phyloP scores from a whole-genome alignment of 1,140 invertebrate genomes.

The Drosophila subobscura region DNA sequence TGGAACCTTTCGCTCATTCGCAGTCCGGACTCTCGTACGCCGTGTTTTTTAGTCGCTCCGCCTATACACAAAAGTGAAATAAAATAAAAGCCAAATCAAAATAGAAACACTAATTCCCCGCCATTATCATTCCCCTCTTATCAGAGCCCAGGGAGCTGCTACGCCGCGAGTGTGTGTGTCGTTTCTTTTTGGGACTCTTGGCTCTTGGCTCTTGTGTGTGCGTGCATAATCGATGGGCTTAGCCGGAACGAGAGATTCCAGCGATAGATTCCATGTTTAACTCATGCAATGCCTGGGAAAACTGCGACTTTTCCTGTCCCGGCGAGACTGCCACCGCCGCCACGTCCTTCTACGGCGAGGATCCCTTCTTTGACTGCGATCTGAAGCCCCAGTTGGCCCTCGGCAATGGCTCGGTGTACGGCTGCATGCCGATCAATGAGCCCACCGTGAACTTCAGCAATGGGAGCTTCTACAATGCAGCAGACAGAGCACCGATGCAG shows the following conservation, averaged over 20 bases:
- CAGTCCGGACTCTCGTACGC: slow-evolving; percentile 41
- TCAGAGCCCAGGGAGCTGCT: slow-evolving; percentile 7
- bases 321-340: slow-evolving; percentile 21
- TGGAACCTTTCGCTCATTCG: slow-evolving; percentile 73
- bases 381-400: slow-evolving; percentile 26
- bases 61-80: neutral
- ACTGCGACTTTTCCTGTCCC: slow-evolving; percentile 56
- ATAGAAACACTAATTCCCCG: neutral
- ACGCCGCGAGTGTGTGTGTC: neutral
- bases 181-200: too few relatives aligned
- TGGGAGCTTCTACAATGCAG: slow-evolving; percentile 44
- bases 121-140: slow-evolving; percentile 19
- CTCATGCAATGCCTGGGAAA: slow-evolving; percentile 58
- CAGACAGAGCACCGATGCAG: neutral
- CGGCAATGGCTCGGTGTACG: slow-evolving; percentile 42
- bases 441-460: slow-evolving; percentile 67
- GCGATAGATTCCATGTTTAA: slow-evolving; percentile 59
- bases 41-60: slow-evolving; percentile 36
- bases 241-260: slow-evolving; percentile 18
- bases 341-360: slow-evolving; percentile 68
- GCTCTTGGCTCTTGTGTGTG: slow-evolving; percentile 3
- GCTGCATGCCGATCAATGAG: slow-evolving; percentile 54
- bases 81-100: slow-evolving; percentile 14
- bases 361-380: slow-evolving; percentile 51
- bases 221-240: slow-evolving; percentile 45